Base-by-base conservation (phyloP, 2,797 vertebrate species). In the Gobionotothen gibberifrons region DNA sequence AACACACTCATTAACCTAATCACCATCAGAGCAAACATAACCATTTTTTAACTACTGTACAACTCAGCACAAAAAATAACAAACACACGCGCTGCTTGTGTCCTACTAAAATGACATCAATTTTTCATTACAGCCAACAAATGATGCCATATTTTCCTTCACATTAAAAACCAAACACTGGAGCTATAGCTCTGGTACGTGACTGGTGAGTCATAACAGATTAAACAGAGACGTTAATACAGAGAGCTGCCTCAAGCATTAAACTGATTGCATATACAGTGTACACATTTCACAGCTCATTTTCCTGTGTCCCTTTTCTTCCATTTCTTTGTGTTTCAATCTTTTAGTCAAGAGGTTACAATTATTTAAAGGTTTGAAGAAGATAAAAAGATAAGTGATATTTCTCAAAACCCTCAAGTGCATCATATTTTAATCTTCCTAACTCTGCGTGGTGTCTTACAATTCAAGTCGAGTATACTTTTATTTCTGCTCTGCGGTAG, bases 131-230 rank as follows among this genome's bases (percentile, higher is more conserved):
- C n/a, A 51, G 48, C 61, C 26, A 61, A 70, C 51, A 76, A 78
- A 83, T 15, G 6, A 14, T 55, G 63, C 32, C 21, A 67, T 39
- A 55, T 72, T 82, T 72, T 46, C 36, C 52, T 39, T 64, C 48
- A 21, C 52, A 54, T 87, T 80, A 74, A 55, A 82, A 80, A 65
- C 59, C 62, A 74, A 76, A 86, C 48, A 68, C 51, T 58, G 43
- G 15, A 81, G 56, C 44, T 22, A 9, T 42, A 36, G 69, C 57
- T 56, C 51, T 70, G 21, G 75, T 67, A 68, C 64, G 62, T 72
- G 69, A 67, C 68, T 43, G 39, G 40, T 59, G 48, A 81, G 78
- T 82, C 73, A 58, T 63, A 71, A 62, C 60, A 81, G 74, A 79
- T 66, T 59, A 58, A 67, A 54, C 58, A 36, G 17, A 57, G 69